These are phyloP conservation scores for Rhamphomyia laevipes DNA, from an alignment of 2,888 invertebrate genomes.

Conservation along the genomic window DNA sequence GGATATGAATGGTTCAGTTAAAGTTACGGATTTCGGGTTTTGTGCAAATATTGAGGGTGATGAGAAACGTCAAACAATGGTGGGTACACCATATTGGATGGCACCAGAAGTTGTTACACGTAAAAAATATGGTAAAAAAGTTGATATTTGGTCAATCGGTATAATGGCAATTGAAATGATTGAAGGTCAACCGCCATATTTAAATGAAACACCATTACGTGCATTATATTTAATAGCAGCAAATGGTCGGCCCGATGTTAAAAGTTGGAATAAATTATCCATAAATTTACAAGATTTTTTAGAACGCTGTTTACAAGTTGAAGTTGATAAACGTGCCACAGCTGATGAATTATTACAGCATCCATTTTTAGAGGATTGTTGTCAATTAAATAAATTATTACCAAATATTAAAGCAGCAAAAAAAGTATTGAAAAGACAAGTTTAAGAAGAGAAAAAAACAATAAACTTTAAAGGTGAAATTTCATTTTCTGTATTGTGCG, in stretches of 20 bases:
- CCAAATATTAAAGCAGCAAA: conserved; percentile 89
- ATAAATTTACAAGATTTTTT: conserved; percentile 68
- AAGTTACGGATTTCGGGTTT: conserved; percentile 95
- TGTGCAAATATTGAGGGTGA: conserved; percentile 93
- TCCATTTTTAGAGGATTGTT: conserved; percentile 74
- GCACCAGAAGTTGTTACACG: conserved; percentile 89
- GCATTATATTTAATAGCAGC: conserved; percentile 93
- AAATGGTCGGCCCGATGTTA: conserved; percentile 85
- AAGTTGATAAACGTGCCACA: conserved; percentile 76
- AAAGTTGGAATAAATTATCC: conserved; percentile 68
- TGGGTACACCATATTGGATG: conserved; percentile 99
- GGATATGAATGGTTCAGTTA: conserved; percentile 84
- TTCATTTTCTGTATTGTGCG: neutral
- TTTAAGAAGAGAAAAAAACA: conserved; percentile 6
- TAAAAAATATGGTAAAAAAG: conserved; percentile 87
- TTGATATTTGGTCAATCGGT: conserved; percentile 92
- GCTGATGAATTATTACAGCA: conserved; percentile 84
- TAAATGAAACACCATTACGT: conserved; percentile 84
- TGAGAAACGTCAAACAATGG: conserved; percentile 93
- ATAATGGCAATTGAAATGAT: conserved; percentile 95
- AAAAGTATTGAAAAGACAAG: conserved; percentile 51
- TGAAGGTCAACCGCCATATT: conserved; percentile 93
- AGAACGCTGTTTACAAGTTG: conserved; percentile 81
- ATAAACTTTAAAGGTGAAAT: neutral
- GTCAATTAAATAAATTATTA: conserved; percentile 67